These are phyloP conservation scores for Metellina segmentata DNA, from an alignment of 2,888 invertebrate genomes.

Conservation along the genomic window DNA sequence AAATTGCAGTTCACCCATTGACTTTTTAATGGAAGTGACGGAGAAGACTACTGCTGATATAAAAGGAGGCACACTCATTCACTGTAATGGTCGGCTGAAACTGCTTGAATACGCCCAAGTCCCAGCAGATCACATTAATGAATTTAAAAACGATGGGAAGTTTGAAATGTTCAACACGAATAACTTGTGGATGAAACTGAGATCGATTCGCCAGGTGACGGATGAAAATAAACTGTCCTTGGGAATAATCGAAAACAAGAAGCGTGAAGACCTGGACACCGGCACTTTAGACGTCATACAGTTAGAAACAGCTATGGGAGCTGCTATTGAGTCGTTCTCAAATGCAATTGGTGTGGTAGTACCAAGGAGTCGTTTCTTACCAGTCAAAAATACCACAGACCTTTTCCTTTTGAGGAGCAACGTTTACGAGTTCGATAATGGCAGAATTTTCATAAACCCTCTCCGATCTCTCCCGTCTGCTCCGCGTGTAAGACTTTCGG, in stretches of 20 bases:
- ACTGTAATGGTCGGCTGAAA: slow-evolving; percentile 85
- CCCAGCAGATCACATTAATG: slow-evolving; percentile 82
- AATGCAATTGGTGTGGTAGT: slow-evolving; percentile 96
- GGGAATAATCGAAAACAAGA: slow-evolving; percentile 93
- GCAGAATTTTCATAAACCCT: slow-evolving; percentile 95
- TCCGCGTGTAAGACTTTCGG: slow-evolving; percentile 96
- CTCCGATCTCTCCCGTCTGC: slow-evolving; percentile 97
- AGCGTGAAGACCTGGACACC: slow-evolving; percentile 88
- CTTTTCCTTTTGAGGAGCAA: slow-evolving; percentile 96
- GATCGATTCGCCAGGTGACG: slow-evolving; percentile 92
- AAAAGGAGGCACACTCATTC: slow-evolving; percentile 97
- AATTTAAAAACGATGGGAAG: slow-evolving; percentile 84
- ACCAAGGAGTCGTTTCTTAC: slow-evolving; percentile 96
- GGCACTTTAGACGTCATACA: slow-evolving; percentile 96
- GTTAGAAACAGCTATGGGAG: slow-evolving; percentile 99
- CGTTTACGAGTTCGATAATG: slow-evolving; percentile 93
- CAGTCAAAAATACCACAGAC: slow-evolving; percentile 99
- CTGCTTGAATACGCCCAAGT: slow-evolving; percentile 84
- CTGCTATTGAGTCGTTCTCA: slow-evolving; percentile 98
- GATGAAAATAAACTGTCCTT: slow-evolving; percentile 91
- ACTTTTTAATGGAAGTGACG: slow-evolving; percentile 99
- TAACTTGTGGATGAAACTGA: slow-evolving; percentile 97
- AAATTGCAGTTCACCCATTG: slow-evolving; percentile 83
- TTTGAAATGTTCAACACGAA: slow-evolving; percentile 98
- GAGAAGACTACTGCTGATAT: slow-evolving; percentile 99